Evolutionary conservation across 1,140 invertebrate genomes (phyloP), one percentile per base, ranked within the genome.

Genomic region (Colletes latitarsis): DNA sequence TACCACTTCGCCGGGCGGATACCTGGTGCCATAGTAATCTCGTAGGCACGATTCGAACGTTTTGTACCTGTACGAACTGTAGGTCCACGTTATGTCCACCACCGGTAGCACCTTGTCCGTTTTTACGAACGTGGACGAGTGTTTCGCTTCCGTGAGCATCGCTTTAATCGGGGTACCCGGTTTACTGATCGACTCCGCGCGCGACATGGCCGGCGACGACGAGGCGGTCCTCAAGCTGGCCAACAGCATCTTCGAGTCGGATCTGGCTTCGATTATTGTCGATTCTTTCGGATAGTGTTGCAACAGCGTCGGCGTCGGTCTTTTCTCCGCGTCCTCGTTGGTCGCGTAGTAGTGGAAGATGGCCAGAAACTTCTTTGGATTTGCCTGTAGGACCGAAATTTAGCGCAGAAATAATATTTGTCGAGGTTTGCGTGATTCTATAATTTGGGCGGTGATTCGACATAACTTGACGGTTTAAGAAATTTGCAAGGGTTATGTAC

Each of bases 1-100:
- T 41, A 85, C 73, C 21, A 85, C 84, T 0, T 82, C 64, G 4
- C 82, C 83, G 0, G 83, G 83, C 0, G 83, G 83, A 3, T 85
- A 85, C 8, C 53, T 81, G 52, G 41, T 57, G 9, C 82, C 83
- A 57, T 85, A 85, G 19, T 55, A 57, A 55, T 68, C 6, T 1
- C 57, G 30, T 4, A 85, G 46, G 21, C 63, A 84, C 1, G 39
- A 10, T 30, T 84, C 68, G 63, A 85, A 69, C 17, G 60, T 67
- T 39, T 72, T 73, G 68, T 84, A 73, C 3, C 78, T 57, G 5
- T 69, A 84, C 3, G 72, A 84, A 9, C 57, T 81, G 57, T 85
- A 85, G 10, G 67, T 77, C 19, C 77, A 81, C 3, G 71, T 68
- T 43, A 84, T 84, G 5, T 84, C 83, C 15, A 85, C 82, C 10